Evolutionary conservation across 2,888 invertebrate species (phyloP).

Genomic region (Phorcus lineatus): DNA sequence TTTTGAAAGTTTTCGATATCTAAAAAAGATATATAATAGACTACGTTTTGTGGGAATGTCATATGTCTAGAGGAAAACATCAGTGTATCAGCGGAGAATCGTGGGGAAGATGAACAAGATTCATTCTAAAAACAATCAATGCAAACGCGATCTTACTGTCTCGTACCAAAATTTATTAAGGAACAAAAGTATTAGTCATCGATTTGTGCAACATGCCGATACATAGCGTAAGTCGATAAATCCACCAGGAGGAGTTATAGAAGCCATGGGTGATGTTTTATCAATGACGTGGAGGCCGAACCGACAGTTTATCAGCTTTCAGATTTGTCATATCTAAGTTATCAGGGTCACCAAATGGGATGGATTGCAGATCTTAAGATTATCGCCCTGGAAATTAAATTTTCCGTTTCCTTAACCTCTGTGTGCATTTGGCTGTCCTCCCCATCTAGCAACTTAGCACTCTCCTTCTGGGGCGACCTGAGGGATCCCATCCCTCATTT

Average conservation of each 20-base stretch:
- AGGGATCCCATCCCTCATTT: conserved; percentile 3
- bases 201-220: not conserved
- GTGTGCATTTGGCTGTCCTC: not conserved
- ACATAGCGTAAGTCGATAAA: not conserved
- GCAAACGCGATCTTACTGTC: no score
- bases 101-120: no score
- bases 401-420: conserved; percentile 8
- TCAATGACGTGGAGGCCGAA: not conserved
- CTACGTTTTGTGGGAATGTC: no score
- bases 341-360: not conserved
- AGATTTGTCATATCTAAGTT: conserved; percentile 6
- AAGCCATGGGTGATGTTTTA: no score
- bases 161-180: no score
- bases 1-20: no score
- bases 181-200: not conserved
- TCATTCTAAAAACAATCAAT: no score
- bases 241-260: no score
- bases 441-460: not conserved
- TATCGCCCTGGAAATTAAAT: not conserved
- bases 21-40: no score
- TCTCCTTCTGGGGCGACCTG: conserved; percentile 6
- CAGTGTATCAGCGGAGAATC: no score
- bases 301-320: not conserved
- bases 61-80: no score
- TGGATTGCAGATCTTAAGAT: not conserved